phyloP scores from a whole-genome alignment of 2,797 vertebrate genomes.

The Lerista edwardsae region DNA sequence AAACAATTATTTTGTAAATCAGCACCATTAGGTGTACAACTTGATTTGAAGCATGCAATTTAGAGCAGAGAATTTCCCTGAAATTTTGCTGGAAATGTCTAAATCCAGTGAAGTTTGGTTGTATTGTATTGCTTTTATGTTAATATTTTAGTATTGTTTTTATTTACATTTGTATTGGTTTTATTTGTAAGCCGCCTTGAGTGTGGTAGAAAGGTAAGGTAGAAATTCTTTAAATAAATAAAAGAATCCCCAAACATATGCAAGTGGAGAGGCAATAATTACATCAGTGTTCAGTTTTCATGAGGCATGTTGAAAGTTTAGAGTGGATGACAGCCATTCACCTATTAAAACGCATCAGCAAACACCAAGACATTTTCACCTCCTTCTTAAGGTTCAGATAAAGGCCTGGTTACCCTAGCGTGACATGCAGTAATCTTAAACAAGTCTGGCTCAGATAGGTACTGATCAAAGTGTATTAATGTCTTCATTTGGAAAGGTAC shows the following conservation, averaged over 20 bases:
- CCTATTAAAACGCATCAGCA: neutral
- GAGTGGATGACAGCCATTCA: neutral
- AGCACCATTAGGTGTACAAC: neutral
- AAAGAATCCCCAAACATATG: neutral
- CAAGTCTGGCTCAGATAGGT: conserved; percentile 1
- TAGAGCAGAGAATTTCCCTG: conserved; percentile 10
- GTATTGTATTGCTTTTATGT: too few species aligned
- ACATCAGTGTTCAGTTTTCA: neutral
- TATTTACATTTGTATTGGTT: too few species aligned
- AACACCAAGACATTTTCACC: conserved; percentile 2
- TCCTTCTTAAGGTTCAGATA: neutral
- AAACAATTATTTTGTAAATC: conserved; percentile 43
- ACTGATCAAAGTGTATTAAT: conserved; percentile 38
- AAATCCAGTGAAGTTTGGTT: too few species aligned
- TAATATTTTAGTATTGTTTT: too few species aligned
- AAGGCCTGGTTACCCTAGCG: neutral
- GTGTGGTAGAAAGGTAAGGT: too few species aligned
- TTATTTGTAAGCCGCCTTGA: too few species aligned
- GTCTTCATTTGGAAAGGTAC: conserved; percentile 22
- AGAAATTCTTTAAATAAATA: too few species aligned
- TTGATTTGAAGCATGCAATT: conserved; percentile 41
- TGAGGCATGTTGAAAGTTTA: conserved; percentile 15
- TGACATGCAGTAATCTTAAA: neutral
- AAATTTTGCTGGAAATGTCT: fast-evolving
- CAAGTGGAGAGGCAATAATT: neutral